These are phyloP conservation scores for Saxicola maurus DNA, from an alignment of 2,797 vertebrate species.

Conservation along the genomic window DNA sequence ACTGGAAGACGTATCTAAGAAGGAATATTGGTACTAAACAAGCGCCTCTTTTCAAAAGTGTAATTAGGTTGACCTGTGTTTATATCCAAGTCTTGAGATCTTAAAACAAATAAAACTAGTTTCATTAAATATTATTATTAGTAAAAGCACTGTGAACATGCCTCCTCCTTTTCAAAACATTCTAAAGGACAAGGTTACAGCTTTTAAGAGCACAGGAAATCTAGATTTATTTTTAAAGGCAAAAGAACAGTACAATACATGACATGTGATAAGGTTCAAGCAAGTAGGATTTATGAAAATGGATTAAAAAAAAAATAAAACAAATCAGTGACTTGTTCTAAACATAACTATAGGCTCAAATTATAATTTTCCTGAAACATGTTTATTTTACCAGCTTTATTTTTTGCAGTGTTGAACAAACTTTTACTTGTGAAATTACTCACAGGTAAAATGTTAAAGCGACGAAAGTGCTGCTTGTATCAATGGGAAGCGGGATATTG, in stretches of 20 bases:
- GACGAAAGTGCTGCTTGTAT: not conserved
- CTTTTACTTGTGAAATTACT: not conserved
- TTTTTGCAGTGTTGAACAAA: not conserved
- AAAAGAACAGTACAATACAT: not conserved
- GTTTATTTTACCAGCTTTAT: not conserved
- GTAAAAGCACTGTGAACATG: not conserved
- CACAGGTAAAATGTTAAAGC: not conserved
- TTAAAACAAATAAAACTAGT: not conserved
- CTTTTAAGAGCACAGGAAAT: not conserved
- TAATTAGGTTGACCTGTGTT: not conserved
- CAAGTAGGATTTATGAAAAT: not conserved
- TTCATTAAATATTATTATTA: not conserved
- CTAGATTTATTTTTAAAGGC: not conserved
- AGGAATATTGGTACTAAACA: not conserved
- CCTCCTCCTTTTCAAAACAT: constrained; percentile 16
- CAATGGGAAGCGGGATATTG: fast-evolving
- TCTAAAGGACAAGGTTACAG: not conserved
- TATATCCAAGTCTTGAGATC: not conserved
- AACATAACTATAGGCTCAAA: not conserved
- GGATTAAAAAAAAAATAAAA: not conserved
- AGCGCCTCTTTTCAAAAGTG: not conserved
- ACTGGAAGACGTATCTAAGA: not conserved
- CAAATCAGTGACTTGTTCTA: not conserved
- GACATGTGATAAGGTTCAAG: not conserved
- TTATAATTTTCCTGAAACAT: not conserved